A percentile compares a stretch with the other conserved stretches of the same genome.
Conservation (phyloP, 2,797 vertebrate genomes). For the Myripristis murdjan region DNA sequence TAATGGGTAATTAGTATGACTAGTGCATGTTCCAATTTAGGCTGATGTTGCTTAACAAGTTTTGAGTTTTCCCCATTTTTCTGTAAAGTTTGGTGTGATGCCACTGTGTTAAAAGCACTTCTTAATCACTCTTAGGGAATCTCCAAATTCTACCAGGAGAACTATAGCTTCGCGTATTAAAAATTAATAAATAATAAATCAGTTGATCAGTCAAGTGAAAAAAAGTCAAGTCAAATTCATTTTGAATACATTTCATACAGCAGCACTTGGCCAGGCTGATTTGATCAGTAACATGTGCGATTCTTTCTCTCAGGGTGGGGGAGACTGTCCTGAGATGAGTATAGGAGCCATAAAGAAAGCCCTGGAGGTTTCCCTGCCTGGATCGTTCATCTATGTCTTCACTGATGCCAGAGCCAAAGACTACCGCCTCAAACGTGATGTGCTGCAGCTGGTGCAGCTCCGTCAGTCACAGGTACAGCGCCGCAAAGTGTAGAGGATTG, state of each 20-base stretch:
- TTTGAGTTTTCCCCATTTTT: background rate
- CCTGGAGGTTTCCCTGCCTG: conserved; percentile 91
- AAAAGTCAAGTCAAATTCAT: background rate
- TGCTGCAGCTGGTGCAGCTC: conserved; percentile 92
- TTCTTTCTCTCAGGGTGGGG: conserved; percentile 88
- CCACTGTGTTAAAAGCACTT: background rate
- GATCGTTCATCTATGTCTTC: conserved; percentile 96
- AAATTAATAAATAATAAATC: background rate
- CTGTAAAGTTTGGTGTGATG: background rate
- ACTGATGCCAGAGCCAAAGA: conserved; percentile 97
- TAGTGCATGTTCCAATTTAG: background rate
- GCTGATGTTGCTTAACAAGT: background rate
- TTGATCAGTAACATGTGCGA: conserved; percentile 16
- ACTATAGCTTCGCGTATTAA: background rate
- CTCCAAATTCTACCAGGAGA: no score
- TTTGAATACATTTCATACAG: background rate
- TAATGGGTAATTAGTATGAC: background rate
- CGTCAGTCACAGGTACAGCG: conserved; percentile 94
- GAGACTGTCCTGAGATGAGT: conserved; percentile 98
- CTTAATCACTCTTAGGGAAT: no score
- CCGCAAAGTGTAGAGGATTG: no score
- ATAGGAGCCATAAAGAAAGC: conserved; percentile 94
- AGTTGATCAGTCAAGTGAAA: background rate
- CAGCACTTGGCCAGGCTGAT: background rate
- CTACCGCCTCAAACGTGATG: conserved; percentile 89